phyloP scores from a whole-genome alignment of 2,888 invertebrate species.

The Ctena decussata region DNA sequence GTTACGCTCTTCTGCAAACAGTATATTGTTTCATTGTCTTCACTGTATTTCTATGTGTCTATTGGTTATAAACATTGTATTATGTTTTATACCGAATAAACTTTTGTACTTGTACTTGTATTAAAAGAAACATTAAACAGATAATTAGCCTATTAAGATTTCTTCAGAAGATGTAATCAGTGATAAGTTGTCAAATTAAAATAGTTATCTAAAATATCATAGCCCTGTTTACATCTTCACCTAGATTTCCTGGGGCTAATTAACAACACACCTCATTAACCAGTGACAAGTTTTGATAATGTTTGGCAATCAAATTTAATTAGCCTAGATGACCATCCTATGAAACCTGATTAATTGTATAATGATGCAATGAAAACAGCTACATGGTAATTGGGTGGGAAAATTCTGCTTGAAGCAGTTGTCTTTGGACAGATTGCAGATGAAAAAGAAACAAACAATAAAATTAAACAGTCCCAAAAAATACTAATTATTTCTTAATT shows the following conservation, averaged over 20 bases:
- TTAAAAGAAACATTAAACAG: too few relatives aligned
- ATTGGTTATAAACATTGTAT: too few relatives aligned
- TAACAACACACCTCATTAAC: neutral
- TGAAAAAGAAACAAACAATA: too few relatives aligned
- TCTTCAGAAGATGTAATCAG: neutral
- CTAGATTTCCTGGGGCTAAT: neutral
- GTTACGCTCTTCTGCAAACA: too few relatives aligned
- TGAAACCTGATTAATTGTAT: neutral
- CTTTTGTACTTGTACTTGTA: too few relatives aligned
- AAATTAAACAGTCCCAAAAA: too few relatives aligned
- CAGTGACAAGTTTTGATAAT: neutral
- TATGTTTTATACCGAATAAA: too few relatives aligned
- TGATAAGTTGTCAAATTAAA: neutral
- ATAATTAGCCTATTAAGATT: neutral
- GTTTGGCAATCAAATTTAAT: neutral
- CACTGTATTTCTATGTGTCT: too few relatives aligned
- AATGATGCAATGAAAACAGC: neutral
- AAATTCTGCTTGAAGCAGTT: too few relatives aligned
- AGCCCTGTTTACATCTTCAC: neutral
- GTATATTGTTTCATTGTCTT: too few relatives aligned
- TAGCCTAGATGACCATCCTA: neutral
- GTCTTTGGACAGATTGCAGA: too few relatives aligned
- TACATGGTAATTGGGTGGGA: neutral
- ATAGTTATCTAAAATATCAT: neutral
- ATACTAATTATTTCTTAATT: too few relatives aligned